These are phyloP conservation scores for Gila orcuttii DNA, from an alignment of 2,113 vertebrate genomes.

Conservation along the genomic window DNA sequence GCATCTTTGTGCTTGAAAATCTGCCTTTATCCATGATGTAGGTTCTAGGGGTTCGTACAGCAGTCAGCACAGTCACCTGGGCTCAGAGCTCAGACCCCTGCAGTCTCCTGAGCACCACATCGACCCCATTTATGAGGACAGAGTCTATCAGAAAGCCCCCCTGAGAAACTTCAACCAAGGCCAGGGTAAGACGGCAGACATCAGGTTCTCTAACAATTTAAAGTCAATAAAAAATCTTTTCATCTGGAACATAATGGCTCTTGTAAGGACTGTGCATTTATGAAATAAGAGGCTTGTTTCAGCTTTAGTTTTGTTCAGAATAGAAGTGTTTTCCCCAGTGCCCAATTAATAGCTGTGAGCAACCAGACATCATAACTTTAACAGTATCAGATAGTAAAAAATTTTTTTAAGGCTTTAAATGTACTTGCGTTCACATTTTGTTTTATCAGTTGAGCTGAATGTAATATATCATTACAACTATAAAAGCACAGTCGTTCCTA, in stretches of 20 bases:
- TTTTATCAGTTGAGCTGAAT: neutral
- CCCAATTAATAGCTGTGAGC: constrained; percentile 3
- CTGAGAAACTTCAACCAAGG: constrained; percentile 94
- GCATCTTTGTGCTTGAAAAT: neutral
- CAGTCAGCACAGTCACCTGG: constrained; percentile 96
- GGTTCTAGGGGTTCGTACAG: constrained; percentile 96
- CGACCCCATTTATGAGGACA: constrained; percentile 98
- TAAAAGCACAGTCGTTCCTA: neutral
- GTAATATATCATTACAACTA: neutral
- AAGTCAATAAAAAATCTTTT: constrained; percentile 74
- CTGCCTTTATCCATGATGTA: constrained; percentile 25
- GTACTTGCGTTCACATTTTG: neutral
- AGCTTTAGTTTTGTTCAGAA: constrained; percentile 4
- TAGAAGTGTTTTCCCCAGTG: constrained; percentile 14
- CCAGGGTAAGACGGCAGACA: constrained; percentile 84
- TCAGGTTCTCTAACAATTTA: constrained; percentile 35
- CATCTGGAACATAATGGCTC: neutral
- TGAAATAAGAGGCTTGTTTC: constrained; percentile 10
- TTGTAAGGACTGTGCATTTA: neutral
- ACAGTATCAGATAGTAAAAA: neutral
- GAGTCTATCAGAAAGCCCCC: constrained; percentile 97
- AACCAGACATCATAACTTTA: neutral
- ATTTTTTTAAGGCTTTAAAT: neutral
- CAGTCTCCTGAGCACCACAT: constrained; percentile 99
- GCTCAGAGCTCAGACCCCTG: constrained; percentile 91